These are phyloP conservation scores for Cataglyphis livida DNA, from an alignment of 2,888 invertebrate species.

Conservation along the genomic window DNA sequence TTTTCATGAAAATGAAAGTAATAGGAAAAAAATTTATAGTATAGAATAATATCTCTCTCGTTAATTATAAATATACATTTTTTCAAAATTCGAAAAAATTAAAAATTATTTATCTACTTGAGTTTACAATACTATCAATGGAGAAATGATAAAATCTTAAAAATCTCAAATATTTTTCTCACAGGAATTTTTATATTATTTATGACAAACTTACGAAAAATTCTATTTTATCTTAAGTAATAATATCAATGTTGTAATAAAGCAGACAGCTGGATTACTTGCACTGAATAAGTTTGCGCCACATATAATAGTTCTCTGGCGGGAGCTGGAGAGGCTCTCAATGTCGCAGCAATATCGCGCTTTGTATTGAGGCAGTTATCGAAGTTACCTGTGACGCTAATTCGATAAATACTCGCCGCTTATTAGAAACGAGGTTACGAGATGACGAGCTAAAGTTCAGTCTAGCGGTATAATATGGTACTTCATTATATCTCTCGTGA, in stretches of 20 bases:
- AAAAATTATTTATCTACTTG: not conserved
- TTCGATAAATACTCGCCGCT: slow-evolving; percentile 61
- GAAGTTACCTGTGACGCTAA: slow-evolving; percentile 59
- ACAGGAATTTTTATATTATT: not conserved
- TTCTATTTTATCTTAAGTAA: slow-evolving; percentile 7
- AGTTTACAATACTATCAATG: not conserved
- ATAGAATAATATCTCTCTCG: not conserved
- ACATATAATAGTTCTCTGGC: slow-evolving; percentile 31
- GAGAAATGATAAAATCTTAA: not conserved
- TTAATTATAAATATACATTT: not conserved
- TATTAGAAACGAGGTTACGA: slow-evolving; percentile 62
- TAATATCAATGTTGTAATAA: slow-evolving; percentile 10
- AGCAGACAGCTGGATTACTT: not conserved
- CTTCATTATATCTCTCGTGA: slow-evolving; percentile 57
- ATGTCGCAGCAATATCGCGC: slow-evolving; percentile 40
- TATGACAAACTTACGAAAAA: not conserved
- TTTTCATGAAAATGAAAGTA: not conserved
- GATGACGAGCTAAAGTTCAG: slow-evolving; percentile 55
- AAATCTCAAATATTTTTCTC: not conserved
- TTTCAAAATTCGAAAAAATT: not conserved
- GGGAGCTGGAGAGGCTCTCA: slow-evolving; percentile 37
- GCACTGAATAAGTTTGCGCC: slow-evolving; percentile 12
- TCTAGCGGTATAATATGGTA: slow-evolving; percentile 53
- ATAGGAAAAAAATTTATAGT: not conserved
- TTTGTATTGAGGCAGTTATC: slow-evolving; percentile 49